A percentile compares a stretch with the other conserved stretches of the same genome.
Evolutionary conservation across 2,888 invertebrate genomes (phyloP).

Genomic region (Augiades crinisus): DNA sequence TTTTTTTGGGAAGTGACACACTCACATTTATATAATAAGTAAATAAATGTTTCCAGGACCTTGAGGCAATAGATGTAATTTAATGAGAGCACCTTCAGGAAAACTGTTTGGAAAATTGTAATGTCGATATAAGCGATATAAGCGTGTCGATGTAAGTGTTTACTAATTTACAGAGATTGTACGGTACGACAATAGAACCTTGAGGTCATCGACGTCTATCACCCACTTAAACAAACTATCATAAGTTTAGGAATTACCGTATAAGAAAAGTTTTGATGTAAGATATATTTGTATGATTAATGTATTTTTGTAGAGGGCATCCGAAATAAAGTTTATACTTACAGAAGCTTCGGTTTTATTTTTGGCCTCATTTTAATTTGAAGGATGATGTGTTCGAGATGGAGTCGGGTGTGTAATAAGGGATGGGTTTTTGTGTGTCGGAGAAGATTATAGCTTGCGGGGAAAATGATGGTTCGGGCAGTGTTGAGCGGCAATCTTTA

Average conservation of each 20-base stretch:
- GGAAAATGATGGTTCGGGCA: slow-evolving; percentile 45
- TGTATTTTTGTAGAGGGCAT: slow-evolving; percentile 61
- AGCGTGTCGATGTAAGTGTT: too few relatives aligned
- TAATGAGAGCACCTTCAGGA: too few relatives aligned
- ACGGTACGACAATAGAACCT: too few relatives aligned
- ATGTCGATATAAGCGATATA: too few relatives aligned
- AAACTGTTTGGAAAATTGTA: too few relatives aligned
- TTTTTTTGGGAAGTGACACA: too few relatives aligned
- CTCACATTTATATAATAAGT: too few relatives aligned
- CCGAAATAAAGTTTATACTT: slow-evolving; percentile 53
- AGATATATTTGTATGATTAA: slow-evolving; percentile 38
- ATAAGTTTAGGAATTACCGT: slow-evolving; percentile 29
- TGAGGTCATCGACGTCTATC: too few relatives aligned
- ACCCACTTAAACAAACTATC: slow-evolving; percentile 10
- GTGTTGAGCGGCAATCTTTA: slow-evolving; percentile 56
- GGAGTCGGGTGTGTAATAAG: slow-evolving; percentile 17
- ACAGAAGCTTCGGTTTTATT: slow-evolving; percentile 37
- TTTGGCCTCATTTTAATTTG: slow-evolving; percentile 18
- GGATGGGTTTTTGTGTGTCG: slow-evolving; percentile 46
- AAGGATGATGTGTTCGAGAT: slow-evolving; percentile 22
- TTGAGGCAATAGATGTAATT: too few relatives aligned
- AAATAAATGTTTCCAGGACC: too few relatives aligned
- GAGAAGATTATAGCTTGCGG: slow-evolving; percentile 61
- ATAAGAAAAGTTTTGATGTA: slow-evolving; percentile 32
- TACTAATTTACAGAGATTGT: too few relatives aligned